Evolutionary conservation across 2,888 invertebrate genomes (phyloP), one percentile per base, ranked within the genome.

Genomic region (Anagyrus pseudococci): DNA sequence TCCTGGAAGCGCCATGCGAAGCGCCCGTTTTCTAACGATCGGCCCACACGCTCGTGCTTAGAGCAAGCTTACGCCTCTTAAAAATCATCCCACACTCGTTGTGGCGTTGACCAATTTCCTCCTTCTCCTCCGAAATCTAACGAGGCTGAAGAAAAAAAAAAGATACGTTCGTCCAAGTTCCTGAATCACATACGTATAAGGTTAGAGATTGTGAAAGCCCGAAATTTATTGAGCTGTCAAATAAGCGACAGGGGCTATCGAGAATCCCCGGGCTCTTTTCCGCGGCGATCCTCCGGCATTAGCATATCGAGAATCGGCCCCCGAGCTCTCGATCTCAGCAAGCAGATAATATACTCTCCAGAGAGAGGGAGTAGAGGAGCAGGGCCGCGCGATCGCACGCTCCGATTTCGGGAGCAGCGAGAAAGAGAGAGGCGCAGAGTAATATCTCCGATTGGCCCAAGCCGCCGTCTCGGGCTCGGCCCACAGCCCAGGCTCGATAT

Each of bases 391-490:
- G n/a, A n/a, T n/a, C n/a, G n/a, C n/a, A n/a, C n/a, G n/a, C n/a
- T 8, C 33, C 2, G 10, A 10, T 4, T 2, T 23, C 23, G 25
- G 20, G 19, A 8, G 49, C 33, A 15, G 50, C 19, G 37, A 13
- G 37, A 6, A 33, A n/a, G 20, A n/a, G 33, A 3, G 50, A 4
- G 10, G 20, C 33, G 29, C 7, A 2, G 13, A n/a, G 33, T 72
- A 72, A 77, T 73, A 73, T 70, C 70, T 59, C 58, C 70, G 73
- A 77, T 79, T 78, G 77, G 77, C 64, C 68, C 67, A 64, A 65
- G 60, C 65, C 62, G 67, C 69, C 69, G 68, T 70, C 71, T 74
- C 66, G 56, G 59, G 78, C 67, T 67, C 75, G 48, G 64, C 79
- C 78, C 77, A 62, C 37, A 44, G 25, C 19, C 10, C n/a, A 17